Conservation (phyloP, 2,797 vertebrate species). For the Danio kyathit region DNA sequence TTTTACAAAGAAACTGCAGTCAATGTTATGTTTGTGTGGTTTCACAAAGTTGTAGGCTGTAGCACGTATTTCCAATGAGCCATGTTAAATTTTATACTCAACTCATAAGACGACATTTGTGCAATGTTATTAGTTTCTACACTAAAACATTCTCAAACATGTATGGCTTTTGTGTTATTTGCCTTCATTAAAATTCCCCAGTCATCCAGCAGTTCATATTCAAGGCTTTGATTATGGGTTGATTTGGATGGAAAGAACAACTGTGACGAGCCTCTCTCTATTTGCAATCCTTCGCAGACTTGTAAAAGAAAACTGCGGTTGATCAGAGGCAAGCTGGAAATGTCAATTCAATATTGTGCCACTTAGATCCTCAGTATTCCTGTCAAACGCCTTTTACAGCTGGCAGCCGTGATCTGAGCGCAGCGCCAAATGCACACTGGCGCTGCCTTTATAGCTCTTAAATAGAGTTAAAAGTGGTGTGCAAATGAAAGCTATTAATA, state of each 20-base stretch:
- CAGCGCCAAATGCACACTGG: constrained; percentile 40
- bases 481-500: constrained; percentile 68
- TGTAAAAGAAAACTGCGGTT: constrained; percentile 56
- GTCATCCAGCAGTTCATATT: constrained; percentile 46
- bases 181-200: constrained; percentile 58
- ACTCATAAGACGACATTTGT: too few species aligned
- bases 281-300: constrained; percentile 43
- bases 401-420: constrained; percentile 42
- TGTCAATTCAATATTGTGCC: constrained; percentile 65
- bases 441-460: constrained; percentile 61
- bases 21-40: too few species aligned
- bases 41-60: too few species aligned
- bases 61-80: too few species aligned
- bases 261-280: constrained; percentile 37
- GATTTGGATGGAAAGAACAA: constrained; percentile 45
- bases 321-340: constrained; percentile 60
- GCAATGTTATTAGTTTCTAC: too few species aligned
- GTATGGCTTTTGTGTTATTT: constrained; percentile 55
- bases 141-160: too few species aligned
- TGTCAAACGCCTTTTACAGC: constrained; percentile 55
- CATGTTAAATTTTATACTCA: too few species aligned
- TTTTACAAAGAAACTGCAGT: too few species aligned
- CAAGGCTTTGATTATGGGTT: constrained; percentile 17
- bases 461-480: constrained; percentile 66
- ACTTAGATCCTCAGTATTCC: constrained; percentile 60